These are phyloP conservation scores for Bedellia somnulentella DNA, from an alignment of 2,888 invertebrate species.

Conservation along the genomic window DNA sequence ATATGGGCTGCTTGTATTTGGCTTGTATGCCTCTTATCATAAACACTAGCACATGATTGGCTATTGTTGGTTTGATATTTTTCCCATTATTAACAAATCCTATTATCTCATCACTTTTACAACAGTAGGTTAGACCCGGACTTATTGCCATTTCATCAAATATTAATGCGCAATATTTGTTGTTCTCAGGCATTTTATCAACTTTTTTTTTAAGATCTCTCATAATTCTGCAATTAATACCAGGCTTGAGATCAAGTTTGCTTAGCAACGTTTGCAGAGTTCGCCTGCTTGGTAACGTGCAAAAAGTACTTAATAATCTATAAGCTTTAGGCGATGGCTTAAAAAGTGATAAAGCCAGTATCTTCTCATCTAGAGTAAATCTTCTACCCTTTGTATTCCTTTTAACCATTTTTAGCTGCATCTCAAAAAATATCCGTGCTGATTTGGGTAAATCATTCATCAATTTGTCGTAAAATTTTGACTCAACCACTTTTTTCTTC, in stretches of 20 bases:
- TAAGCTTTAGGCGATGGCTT: slow-evolving; percentile 8
- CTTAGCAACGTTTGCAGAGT: slow-evolving; percentile 9
- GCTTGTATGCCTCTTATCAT: slow-evolving; percentile 10
- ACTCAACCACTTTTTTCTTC: too few species aligned
- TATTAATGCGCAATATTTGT: slow-evolving; percentile 7
- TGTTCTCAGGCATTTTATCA: slow-evolving; percentile 5
- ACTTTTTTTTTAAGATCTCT: slow-evolving; percentile 7
- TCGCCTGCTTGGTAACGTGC: slow-evolving; percentile 9
- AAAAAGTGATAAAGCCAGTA: slow-evolving; percentile 8
- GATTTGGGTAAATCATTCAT: slow-evolving; percentile 5
- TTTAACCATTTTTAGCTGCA: slow-evolving; percentile 7
- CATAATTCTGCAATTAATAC: slow-evolving; percentile 11
- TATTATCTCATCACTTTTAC: slow-evolving; percentile 6
- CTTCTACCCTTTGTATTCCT: slow-evolving; percentile 9
- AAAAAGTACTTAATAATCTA: slow-evolving; percentile 8
- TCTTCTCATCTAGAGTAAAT: slow-evolving; percentile 9
- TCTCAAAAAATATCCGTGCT: slow-evolving; percentile 6
- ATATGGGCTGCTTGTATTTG: slow-evolving; percentile 12
- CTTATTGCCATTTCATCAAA: slow-evolving; percentile 6
- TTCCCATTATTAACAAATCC: slow-evolving; percentile 7
- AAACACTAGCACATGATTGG: slow-evolving; percentile 10
- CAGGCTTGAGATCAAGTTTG: slow-evolving; percentile 7
- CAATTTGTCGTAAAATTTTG: too few species aligned
- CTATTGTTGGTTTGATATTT: slow-evolving; percentile 2
- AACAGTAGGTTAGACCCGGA: slow-evolving; percentile 8